Evolutionary conservation across 1,140 invertebrate species (phyloP).

Genomic region (Goniozus legneri): DNA sequence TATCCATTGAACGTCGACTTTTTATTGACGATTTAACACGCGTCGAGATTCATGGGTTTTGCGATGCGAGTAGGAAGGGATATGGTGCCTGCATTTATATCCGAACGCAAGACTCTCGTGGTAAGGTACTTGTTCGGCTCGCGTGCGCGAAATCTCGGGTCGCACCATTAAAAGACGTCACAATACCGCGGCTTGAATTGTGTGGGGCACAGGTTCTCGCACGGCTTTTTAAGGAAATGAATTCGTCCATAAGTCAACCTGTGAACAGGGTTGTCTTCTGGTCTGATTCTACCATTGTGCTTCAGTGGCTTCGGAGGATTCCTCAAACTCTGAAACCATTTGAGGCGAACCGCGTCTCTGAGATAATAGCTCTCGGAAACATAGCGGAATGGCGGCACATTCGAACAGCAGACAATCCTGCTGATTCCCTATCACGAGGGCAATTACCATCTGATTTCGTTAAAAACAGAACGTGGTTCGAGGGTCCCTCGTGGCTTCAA

Average conservation of each 20-base stretch:
- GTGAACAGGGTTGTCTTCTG: conserved; percentile 1
- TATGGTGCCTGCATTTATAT: conserved; percentile 7
- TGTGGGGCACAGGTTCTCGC: neutral
- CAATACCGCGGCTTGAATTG: conserved; percentile 2
- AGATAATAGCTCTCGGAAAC: conserved; percentile 1
- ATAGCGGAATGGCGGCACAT: neutral
- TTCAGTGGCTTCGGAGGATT: conserved; percentile 2
- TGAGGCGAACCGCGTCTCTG: conserved; percentile 3
- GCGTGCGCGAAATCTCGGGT: conserved; percentile 8
- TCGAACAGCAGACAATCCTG: neutral
- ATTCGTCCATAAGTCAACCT: neutral
- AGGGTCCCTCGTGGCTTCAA: neutral
- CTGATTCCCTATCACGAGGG: neutral
- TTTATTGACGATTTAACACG: neutral
- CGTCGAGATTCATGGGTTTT: conserved; percentile 13
- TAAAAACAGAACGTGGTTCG: neutral
- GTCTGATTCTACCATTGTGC: conserved; percentile 7
- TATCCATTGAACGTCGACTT: neutral
- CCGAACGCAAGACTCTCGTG: neutral
- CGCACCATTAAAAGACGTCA: conserved; percentile 1
- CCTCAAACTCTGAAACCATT: conserved; percentile 7
- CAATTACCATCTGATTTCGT: neutral
- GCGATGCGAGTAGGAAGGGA: conserved; percentile 2
- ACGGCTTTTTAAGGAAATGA: neutral
- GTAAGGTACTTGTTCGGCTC: neutral